Percentiles rank a stretch among this genome's conserved stretches.
Evolutionary conservation across 92 coral and sea anemone genomes (phyloP).

Genomic region (Micromussa lordhowensis): DNA sequence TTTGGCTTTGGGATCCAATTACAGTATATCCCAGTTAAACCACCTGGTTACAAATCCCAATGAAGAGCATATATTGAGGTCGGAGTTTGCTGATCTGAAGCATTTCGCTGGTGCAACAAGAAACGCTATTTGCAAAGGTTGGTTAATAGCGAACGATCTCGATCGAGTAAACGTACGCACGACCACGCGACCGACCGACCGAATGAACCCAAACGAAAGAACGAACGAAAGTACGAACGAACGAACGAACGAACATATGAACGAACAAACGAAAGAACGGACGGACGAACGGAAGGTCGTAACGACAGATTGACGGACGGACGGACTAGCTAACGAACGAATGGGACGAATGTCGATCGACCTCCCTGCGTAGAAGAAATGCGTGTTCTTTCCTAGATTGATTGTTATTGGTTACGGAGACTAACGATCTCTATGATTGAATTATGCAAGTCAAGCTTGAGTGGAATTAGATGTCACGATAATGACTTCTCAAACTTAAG

Average conservation of each 20-base stretch:
- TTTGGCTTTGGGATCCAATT: conserved; percentile 1
- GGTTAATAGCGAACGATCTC: not conserved
- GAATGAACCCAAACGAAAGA: too few relatives aligned
- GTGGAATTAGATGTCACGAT: not conserved
- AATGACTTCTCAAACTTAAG: not conserved
- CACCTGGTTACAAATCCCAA: conserved; percentile 13
- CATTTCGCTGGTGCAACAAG: not conserved
- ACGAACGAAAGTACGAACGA: too few relatives aligned
- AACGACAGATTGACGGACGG: not conserved
- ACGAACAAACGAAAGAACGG: not conserved
- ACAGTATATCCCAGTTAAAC: conserved; percentile 23
- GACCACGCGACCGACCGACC: not conserved
- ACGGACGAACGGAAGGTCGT: not conserved
- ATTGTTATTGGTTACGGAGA: not conserved
- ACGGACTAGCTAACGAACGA: not conserved
- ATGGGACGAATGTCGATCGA: too few relatives aligned
- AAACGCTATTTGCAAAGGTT: conserved; percentile 27
- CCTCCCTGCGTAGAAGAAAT: too few relatives aligned
- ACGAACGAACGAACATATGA: not conserved
- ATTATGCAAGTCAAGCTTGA: not conserved
- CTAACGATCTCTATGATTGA: not conserved
- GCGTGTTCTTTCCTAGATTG: too few relatives aligned
- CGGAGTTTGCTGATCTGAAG: conserved; percentile 10
- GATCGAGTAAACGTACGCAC: not conserved
- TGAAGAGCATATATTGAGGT: not conserved